Base-by-base conservation (phyloP, 2,797 vertebrate genomes). In the Emys orbicularis region DNA sequence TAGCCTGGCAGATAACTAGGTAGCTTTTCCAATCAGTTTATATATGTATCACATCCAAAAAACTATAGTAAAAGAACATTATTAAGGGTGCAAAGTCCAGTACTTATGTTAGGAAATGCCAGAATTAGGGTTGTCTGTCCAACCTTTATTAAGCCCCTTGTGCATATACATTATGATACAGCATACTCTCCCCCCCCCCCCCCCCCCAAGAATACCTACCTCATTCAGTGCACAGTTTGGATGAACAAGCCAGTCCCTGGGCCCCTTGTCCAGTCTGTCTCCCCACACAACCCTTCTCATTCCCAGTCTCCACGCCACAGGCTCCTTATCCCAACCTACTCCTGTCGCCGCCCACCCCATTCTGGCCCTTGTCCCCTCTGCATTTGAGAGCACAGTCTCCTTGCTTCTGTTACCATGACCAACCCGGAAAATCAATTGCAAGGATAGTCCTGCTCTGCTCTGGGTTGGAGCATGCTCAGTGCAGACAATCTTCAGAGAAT, bases 121-220 rank as follows among this genome's bases (percentile, higher is more conserved):
- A 2, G 57, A 61, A 3, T 31, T 72, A 68, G 19, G 81, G 57
- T 44, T 13, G 0, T 83, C 83, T 23, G 0, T 82, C 54, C 41
- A 57, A 86, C n/a, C 72, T 72, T 54, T 8, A 0, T 8, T 25
- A 56, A 44, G 85, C 59, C 72, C n/a, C 0, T 10, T 12, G 5
- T 12, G 23, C 0, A 31, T 5, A 81, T 0, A 1, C 3, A 2
- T 1, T 0, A 31, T 1, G 18, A 74, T n/a, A n/a, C n/a, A n/a
- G n/a, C n/a, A n/a, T n/a, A n/a, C n/a, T n/a, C n/a, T n/a, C n/a
- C n/a, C n/a, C n/a, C n/a, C n/a, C n/a, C n/a, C n/a, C n/a, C 4
- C 57, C 25, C 27, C 27, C 23, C 27, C 8, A 54, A 61, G 29
- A 31, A 31, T 61, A 59, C 29, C 12, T 59, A 31, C 57, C 29